These are phyloP conservation scores for Heliangelus exortis DNA, from an alignment of 2,797 vertebrate species.

Conservation along the genomic window DNA sequence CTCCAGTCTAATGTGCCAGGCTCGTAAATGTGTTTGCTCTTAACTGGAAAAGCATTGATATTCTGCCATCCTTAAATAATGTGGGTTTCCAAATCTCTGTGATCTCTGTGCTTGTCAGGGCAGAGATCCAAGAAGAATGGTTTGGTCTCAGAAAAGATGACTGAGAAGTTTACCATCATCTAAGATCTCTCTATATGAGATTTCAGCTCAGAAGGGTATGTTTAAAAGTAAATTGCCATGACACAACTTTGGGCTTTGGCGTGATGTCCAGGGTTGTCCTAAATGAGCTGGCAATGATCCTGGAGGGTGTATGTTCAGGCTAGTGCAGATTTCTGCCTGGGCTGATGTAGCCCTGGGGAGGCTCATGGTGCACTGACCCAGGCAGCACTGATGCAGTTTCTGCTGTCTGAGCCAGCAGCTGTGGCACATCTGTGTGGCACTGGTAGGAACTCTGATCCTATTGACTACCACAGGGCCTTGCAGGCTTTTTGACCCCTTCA, in stretches of 20 bases:
- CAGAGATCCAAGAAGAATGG: background rate
- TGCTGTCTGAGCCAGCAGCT: background rate
- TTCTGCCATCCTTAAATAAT: background rate
- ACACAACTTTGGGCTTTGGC: background rate
- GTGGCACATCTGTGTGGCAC: background rate
- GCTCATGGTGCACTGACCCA: background rate
- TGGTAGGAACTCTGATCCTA: background rate
- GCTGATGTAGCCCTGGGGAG: background rate
- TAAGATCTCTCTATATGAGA: background rate
- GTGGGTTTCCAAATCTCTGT: background rate
- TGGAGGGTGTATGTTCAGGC: background rate
- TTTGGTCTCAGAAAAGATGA: slow-evolving; percentile 16
- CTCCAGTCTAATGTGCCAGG: background rate
- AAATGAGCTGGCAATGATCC: background rate
- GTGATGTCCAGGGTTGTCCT: background rate
- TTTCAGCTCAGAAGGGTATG: background rate
- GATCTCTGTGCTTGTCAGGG: background rate
- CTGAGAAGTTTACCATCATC: background rate
- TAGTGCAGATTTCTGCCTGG: background rate
- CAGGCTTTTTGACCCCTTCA: background rate
- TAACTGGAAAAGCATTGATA: slow-evolving; percentile 33
- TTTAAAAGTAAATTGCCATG: background rate
- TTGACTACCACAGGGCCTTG: background rate
- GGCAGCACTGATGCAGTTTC: background rate
- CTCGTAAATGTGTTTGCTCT: background rate